These are phyloP conservation scores for Liodrosophila aerea DNA, from an alignment of 2,888 invertebrate species.

Conservation along the genomic window DNA sequence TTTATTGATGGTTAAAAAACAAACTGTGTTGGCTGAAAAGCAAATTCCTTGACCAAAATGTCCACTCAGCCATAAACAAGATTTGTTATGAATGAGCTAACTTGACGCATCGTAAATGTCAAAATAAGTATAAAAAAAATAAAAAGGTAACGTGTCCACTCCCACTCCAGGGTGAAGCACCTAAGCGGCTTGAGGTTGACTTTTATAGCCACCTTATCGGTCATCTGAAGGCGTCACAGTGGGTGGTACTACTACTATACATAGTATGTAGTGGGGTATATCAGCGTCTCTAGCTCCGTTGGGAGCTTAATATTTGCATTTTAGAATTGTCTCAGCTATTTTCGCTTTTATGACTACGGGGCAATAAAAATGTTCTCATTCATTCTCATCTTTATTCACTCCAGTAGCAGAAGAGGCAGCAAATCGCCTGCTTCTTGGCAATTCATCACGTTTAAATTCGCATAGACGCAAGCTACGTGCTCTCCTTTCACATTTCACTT, in stretches of 20 bases:
- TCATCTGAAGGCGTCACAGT: constrained; percentile 10
- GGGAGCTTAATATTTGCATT: constrained; percentile 30
- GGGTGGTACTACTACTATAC: no score
- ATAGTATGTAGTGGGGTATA: no score
- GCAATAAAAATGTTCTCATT: constrained; percentile 37
- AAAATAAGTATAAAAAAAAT: background rate
- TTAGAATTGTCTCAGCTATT: constrained; percentile 35
- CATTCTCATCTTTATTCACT: constrained; percentile 20
- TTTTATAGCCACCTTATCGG: constrained; percentile 40
- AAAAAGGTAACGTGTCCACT: constrained; percentile 8
- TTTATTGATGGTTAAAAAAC: constrained; percentile 27
- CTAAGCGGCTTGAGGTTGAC: constrained; percentile 35
- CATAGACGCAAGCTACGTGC: constrained; percentile 5
- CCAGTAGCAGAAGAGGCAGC: background rate
- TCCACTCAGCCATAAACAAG: constrained; percentile 46
- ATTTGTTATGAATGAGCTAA: constrained; percentile 20
- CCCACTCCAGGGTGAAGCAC: background rate
- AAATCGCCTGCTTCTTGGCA: constrained; percentile 22
- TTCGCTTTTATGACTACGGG: constrained; percentile 26
- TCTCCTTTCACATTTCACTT: background rate
- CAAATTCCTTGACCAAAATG: constrained; percentile 14
- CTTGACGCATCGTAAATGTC: constrained; percentile 30
- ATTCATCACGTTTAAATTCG: constrained; percentile 33
- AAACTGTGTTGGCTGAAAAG: background rate
- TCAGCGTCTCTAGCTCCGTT: constrained; percentile 13